A percentile compares a stretch with the other conserved stretches of the same genome.
phyloP scores from a whole-genome alignment of 92 coral and sea anemone genomes.

The Epizoanthus stellaris region DNA sequence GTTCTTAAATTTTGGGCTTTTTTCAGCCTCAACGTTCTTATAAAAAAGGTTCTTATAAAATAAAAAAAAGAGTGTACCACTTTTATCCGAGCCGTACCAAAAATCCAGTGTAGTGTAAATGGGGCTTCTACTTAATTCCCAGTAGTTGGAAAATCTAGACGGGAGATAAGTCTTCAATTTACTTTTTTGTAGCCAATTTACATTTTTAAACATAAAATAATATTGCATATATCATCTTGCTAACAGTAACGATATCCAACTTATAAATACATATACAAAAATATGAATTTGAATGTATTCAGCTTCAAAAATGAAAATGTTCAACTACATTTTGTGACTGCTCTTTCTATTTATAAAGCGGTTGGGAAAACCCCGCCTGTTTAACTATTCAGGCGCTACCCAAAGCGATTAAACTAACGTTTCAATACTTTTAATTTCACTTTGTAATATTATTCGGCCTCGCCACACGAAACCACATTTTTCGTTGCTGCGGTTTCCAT shows the following conservation, averaged over 20 bases:
- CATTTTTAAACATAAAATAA: background rate
- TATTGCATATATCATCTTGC: background rate
- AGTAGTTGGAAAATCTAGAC: background rate
- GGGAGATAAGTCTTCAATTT: background rate
- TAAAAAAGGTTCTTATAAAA: too few species aligned
- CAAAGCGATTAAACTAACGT: too few species aligned
- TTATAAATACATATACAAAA: background rate
- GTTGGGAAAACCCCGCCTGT: constrained; percentile 40
- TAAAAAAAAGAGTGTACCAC: too few species aligned
- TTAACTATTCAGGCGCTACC: constrained; percentile 38
- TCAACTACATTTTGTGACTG: background rate
- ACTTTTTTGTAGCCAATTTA: background rate
- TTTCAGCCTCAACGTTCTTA: too few species aligned
- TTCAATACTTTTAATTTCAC: background rate
- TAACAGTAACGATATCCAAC: background rate
- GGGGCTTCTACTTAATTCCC: too few species aligned
- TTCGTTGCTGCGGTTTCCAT: background rate
- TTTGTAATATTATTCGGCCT: background rate
- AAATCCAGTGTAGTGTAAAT: too few species aligned
- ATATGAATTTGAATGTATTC: background rate
- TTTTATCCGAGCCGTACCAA: too few species aligned
- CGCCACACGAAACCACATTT: constrained; percentile 5
- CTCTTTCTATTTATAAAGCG: constrained; percentile 36
- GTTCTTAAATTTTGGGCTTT: too few species aligned
- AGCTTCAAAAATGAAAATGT: too few species aligned